Percentiles rank a stretch among this genome's conserved stretches.
phyloP scores from a whole-genome alignment of 2,797 vertebrate genomes.

The Sebastes oblongus region DNA sequence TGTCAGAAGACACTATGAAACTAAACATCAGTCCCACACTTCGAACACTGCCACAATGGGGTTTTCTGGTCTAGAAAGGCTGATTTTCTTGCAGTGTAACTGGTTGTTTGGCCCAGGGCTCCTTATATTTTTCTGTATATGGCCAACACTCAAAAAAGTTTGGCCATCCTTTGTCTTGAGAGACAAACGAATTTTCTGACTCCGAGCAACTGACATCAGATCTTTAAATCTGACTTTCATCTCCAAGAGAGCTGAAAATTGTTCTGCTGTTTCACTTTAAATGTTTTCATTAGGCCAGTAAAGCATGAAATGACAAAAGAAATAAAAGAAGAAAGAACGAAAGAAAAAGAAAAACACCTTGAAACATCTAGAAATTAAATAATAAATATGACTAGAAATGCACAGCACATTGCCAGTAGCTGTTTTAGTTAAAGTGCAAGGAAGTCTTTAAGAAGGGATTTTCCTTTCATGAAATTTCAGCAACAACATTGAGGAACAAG shows the following conservation, averaged over 20 bases:
- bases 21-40: not conserved
- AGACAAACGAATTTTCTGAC: not conserved
- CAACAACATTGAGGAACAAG: not conserved
- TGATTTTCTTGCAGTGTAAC: too few species aligned
- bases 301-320: not conserved
- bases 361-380: not conserved
- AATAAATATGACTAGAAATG: not conserved
- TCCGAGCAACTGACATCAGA: not conserved
- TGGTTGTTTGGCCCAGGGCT: too few species aligned
- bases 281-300: not conserved
- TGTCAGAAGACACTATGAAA: not conserved
- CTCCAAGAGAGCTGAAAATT: not conserved
- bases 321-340: not conserved
- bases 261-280: not conserved
- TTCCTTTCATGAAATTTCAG: not conserved
- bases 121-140: too few species aligned
- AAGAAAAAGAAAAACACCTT: not conserved
- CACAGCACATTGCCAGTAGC: not conserved
- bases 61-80: not conserved
- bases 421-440: not conserved
- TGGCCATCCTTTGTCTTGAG: too few species aligned
- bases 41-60: accelerated
- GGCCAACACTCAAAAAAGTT: too few species aligned
- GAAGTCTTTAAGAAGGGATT: not conserved
- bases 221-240: not conserved